These are phyloP conservation scores for Etheostoma spectabile DNA, from an alignment of 2,113 vertebrate genomes.

Conservation along the genomic window DNA sequence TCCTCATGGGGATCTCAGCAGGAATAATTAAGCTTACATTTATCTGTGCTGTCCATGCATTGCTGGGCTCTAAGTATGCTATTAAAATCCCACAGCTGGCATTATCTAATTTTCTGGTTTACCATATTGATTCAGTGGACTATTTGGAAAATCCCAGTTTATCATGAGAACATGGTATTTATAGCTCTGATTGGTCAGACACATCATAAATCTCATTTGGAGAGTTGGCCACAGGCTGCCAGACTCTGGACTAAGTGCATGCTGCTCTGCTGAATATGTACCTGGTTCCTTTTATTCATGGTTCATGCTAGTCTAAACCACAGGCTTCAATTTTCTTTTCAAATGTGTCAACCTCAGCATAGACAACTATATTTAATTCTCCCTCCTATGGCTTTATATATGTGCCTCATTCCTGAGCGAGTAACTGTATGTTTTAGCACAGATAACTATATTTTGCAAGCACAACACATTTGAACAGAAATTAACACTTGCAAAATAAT, in stretches of 20 bases:
- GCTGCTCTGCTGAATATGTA: slow-evolving; percentile 55
- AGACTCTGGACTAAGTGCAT: slow-evolving; percentile 41
- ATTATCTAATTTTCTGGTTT: slow-evolving; percentile 79
- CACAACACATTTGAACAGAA: too few relatives aligned
- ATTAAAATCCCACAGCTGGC: slow-evolving; percentile 78
- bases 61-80: slow-evolving; percentile 64
- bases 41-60: slow-evolving; percentile 67
- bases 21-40: slow-evolving; percentile 75
- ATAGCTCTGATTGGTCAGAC: slow-evolving; percentile 64
- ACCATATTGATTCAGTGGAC: slow-evolving; percentile 78
- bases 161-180: slow-evolving; percentile 76
- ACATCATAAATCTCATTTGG: slow-evolving; percentile 73
- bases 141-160: slow-evolving; percentile 79
- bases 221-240: slow-evolving; percentile 60
- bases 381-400: not conserved
- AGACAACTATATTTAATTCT: slow-evolving; percentile 56
- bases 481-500: too few relatives aligned
- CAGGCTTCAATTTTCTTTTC: slow-evolving; percentile 54
- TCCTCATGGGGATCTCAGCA: slow-evolving; percentile 61
- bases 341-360: slow-evolving; percentile 50
- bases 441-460: too few relatives aligned
- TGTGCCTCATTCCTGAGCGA: too few relatives aligned
- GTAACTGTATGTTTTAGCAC: too few relatives aligned
- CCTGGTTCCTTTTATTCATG: slow-evolving; percentile 71
- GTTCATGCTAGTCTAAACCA: slow-evolving; percentile 41